A percentile compares a stretch with the other conserved stretches of the same genome.
These are phyloP conservation scores for Diarsia dahlii DNA, from an alignment of 2,888 invertebrate genomes.

Conservation along the genomic window DNA sequence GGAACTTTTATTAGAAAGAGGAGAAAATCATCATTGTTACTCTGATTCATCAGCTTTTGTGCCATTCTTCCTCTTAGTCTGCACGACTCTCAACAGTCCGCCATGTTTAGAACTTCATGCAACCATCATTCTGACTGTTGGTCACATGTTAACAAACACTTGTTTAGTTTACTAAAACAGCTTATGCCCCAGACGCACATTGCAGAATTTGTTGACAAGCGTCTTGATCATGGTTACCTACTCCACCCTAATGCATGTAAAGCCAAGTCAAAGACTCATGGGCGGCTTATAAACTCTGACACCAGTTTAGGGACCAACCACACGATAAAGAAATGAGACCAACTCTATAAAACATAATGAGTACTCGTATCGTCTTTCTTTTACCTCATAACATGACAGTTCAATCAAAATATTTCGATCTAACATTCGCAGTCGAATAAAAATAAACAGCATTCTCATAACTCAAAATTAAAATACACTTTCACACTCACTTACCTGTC, in stretches of 20 bases:
- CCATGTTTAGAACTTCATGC: background rate
- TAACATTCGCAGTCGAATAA: constrained; percentile 2
- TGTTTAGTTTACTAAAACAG: no score
- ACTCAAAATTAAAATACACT: constrained; percentile 30
- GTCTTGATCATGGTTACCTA: background rate
- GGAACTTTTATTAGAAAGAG: background rate
- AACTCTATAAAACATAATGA: background rate
- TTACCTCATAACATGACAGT: background rate
- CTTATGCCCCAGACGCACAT: no score
- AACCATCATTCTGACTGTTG: background rate
- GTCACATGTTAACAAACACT: no score
- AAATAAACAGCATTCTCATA: constrained; percentile 2
- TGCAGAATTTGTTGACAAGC: no score
- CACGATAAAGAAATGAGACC: no score
- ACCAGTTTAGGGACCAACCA: no score
- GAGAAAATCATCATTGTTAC: background rate
- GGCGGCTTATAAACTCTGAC: no score
- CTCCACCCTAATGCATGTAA: no score
- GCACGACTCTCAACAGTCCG: background rate
- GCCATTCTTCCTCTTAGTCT: background rate
- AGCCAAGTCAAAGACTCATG: no score
- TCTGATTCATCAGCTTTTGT: background rate
- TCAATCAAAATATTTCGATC: background rate
- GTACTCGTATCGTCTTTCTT: background rate
- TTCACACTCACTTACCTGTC: constrained; percentile 45